Percentiles rank a stretch among this genome's conserved stretches.
phyloP scores from a whole-genome alignment of 2,113 vertebrate genomes.

The Cettia cetti region DNA sequence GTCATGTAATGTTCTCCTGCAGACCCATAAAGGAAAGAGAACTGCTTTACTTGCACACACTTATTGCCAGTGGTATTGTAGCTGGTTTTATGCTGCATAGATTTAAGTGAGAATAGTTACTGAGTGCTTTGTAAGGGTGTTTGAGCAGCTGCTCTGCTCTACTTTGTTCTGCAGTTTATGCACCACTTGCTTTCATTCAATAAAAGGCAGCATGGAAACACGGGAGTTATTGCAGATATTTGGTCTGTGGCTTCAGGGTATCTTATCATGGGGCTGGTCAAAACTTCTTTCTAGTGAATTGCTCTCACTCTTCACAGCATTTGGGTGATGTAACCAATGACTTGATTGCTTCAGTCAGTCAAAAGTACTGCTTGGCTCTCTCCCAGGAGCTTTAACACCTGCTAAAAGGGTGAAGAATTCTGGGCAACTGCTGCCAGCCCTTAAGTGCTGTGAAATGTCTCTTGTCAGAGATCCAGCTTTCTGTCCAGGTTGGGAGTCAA shows the following conservation, averaged over 20 bases:
- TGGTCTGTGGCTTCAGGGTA: background rate
- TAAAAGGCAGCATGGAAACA: slow-evolving; percentile 23
- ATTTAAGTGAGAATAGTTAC: background rate
- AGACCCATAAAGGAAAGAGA: background rate
- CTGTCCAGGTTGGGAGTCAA: background rate
- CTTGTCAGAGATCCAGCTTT: slow-evolving; percentile 24
- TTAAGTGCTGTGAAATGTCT: slow-evolving; percentile 33
- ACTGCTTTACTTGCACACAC: background rate
- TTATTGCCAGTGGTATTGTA: background rate
- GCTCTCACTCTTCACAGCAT: background rate
- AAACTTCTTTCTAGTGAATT: background rate
- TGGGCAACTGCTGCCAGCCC: slow-evolving; percentile 22
- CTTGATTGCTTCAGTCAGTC: background rate
- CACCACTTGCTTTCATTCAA: slow-evolving; percentile 25
- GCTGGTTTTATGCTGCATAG: slow-evolving; percentile 1
- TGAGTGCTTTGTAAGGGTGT: background rate
- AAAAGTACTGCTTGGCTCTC: slow-evolving; percentile 2
- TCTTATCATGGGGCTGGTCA: background rate
- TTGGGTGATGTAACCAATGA: background rate
- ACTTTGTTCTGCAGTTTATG: slow-evolving; percentile 37
- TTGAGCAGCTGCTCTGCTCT: slow-evolving; percentile 29
- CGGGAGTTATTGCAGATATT: background rate
- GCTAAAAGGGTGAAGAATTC: slow-evolving; percentile 45
- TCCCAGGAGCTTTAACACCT: slow-evolving; percentile 50
- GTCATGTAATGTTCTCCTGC: background rate